A percentile compares a stretch with the other conserved stretches of the same genome.
These are phyloP conservation scores for Arizona elegans DNA, from an alignment of 2,113 vertebrate genomes.

Conservation along the genomic window DNA sequence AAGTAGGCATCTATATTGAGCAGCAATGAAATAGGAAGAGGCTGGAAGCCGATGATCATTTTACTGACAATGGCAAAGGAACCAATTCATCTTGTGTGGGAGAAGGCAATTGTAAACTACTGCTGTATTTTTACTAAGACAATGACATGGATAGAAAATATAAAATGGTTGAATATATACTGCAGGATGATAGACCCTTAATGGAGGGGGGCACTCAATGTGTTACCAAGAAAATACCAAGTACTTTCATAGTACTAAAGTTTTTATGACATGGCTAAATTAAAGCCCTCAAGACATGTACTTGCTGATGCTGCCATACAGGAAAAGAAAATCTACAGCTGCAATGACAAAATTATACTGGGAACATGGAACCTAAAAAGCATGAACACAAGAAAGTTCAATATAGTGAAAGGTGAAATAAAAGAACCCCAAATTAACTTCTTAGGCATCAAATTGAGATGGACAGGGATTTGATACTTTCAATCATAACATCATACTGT, in stretches of 20 bases:
- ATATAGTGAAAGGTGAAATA: background rate
- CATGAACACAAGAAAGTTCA: background rate
- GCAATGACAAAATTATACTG: background rate
- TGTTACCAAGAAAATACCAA: background rate
- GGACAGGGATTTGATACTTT: background rate
- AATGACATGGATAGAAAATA: background rate
- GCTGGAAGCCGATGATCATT: background rate
- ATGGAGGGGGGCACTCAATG: rapidly evolving
- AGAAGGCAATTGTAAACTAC: background rate
- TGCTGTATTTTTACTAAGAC: background rate
- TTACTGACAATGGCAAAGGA: background rate
- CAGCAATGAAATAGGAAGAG: background rate
- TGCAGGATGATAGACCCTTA: background rate
- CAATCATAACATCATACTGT: background rate
- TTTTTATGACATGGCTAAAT: background rate
- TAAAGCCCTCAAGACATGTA: background rate
- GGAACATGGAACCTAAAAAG: background rate
- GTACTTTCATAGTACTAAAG: background rate
- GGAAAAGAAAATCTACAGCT: background rate
- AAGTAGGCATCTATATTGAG: background rate
- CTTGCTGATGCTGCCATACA: background rate
- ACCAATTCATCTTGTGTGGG: background rate
- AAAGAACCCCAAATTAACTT: background rate
- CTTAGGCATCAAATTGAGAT: background rate
- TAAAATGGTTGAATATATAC: background rate